A percentile compares a stretch with the other conserved stretches of the same genome.
Evolutionary conservation across 2,888 invertebrate genomes (phyloP).

Genomic region (Boloria euphrosyne): DNA sequence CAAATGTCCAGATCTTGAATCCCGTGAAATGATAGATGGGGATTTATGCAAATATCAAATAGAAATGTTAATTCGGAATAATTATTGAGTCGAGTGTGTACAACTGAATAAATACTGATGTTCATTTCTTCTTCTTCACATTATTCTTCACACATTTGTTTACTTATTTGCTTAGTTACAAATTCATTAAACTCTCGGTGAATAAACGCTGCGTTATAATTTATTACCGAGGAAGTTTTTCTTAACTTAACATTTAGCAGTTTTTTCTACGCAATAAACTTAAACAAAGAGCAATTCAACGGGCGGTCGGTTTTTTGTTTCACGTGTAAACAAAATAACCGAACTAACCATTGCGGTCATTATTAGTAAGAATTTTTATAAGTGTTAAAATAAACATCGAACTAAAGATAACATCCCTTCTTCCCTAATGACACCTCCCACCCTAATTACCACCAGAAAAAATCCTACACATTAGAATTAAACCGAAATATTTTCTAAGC

Average conservation of each 20-base stretch:
- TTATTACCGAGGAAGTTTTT: neutral
- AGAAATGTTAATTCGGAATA: slow-evolving; percentile 73
- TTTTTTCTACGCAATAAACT: slow-evolving; percentile 27
- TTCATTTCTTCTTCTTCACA: slow-evolving; percentile 58
- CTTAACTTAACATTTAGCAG: slow-evolving; percentile 13
- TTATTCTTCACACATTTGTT: slow-evolving; percentile 60
- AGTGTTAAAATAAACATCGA: slow-evolving; percentile 37
- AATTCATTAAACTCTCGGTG: slow-evolving; percentile 17
- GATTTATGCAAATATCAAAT: slow-evolving; percentile 74
- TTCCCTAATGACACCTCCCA: slow-evolving; percentile 52
- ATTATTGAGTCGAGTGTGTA: slow-evolving; percentile 59
- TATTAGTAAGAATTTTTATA: slow-evolving; percentile 37
- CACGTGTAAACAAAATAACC: slow-evolving; percentile 30
- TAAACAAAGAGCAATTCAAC: slow-evolving; percentile 30
- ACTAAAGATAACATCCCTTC: slow-evolving; percentile 41
- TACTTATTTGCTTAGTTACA: slow-evolving; percentile 33
- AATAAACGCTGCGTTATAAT: slow-evolving; percentile 7
- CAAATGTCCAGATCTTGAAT: slow-evolving; percentile 70
- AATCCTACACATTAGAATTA: neutral
- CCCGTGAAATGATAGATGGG: slow-evolving; percentile 67
- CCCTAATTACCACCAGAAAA: slow-evolving; percentile 39
- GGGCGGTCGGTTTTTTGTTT: slow-evolving; percentile 13
- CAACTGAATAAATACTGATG: slow-evolving; percentile 64
- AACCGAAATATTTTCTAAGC: neutral
- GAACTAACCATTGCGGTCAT: slow-evolving; percentile 34